Base-by-base conservation (phyloP, 2,113 vertebrate species). In the Eurystomus gularis region DNA sequence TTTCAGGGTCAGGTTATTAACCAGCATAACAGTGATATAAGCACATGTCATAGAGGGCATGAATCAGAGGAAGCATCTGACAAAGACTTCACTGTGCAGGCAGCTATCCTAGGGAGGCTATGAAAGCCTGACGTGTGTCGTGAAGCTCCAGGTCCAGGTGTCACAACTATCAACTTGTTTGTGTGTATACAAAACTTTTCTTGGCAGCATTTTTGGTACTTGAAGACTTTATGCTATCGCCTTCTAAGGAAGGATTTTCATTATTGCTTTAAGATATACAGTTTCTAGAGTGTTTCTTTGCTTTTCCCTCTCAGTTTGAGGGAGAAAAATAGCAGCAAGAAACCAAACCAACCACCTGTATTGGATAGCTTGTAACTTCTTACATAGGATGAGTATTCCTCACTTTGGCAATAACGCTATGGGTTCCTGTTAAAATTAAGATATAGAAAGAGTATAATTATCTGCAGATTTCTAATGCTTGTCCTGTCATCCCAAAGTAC, bases 1-100 rank as follows among this genome's bases (percentile, higher is more conserved):
- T 97, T 96, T 90, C 94, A 97, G 90, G 96, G 96, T 95, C 96
- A 94, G 92, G 90, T 95, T 91, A 93, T 97, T 97, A 97, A 96
- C 46, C 19, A 51, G 83, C 58, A 5, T 77, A 93, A 84, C 62
- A 73, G 75, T 82, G 88, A 96, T 96, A 96, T 90, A 97, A 97
- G 69, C 73, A 79, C 82, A 60, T 81, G 79, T 57, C 13, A 2
- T 55, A 55, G 82, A 88, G 78, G 91, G 79, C 85, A 68, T 96
- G 96, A 96, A 96, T 96, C 93, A 96, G 93, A 85, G 70, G 76
- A 51, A 70, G 64, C 4, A 3, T 87, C 88, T 94, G 94, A 97
- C 84, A 95, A 96, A 96, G 91, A 62, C 72, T 54, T 96, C 92
- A 11, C 54, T 55, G 49, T 77, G 77, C 88, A 79, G 87, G 86